A percentile compares a stretch with the other conserved stretches of the same genome.
Conservation (phyloP, 2,888 invertebrate species). For the Parascotia fuliginaria region DNA sequence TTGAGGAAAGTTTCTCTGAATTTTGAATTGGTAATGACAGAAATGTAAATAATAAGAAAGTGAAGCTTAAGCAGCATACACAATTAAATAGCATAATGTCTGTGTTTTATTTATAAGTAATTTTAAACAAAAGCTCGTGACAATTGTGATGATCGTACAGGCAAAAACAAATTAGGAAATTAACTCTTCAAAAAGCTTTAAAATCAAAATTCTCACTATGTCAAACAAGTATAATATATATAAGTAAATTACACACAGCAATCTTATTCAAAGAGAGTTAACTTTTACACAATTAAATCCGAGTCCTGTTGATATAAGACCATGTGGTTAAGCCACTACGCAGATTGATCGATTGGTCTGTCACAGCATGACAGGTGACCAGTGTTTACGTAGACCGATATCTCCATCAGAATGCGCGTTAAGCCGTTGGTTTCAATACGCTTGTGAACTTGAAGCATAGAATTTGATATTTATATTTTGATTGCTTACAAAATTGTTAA, state of each 20-base stretch:
- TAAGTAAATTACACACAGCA: no score
- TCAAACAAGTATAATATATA: no score
- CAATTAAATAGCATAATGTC: not conserved
- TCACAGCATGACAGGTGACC: not conserved
- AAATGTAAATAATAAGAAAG: slow-evolving; percentile 7
- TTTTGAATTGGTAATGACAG: slow-evolving; percentile 11
- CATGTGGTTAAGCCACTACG: not conserved
- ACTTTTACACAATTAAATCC: not conserved
- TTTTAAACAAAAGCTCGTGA: no score
- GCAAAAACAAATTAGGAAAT: no score
- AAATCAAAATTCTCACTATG: no score
- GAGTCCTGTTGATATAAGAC: not conserved
- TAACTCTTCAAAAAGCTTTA: no score
- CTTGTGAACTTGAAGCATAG: not conserved
- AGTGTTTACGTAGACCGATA: not conserved
- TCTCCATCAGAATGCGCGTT: not conserved
- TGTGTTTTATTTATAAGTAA: no score
- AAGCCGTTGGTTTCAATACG: not conserved
- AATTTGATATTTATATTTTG: not conserved
- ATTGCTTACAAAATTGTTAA: not conserved
- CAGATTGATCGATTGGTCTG: not conserved
- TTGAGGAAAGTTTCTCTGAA: slow-evolving; percentile 5
- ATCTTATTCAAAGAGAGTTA: no score
- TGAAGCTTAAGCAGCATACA: not conserved
- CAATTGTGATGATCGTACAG: no score